Evolutionary conservation across 35 echinoderm and acorn worm genomes (phyloP).

Genomic region (Amphiura filiformis): DNA sequence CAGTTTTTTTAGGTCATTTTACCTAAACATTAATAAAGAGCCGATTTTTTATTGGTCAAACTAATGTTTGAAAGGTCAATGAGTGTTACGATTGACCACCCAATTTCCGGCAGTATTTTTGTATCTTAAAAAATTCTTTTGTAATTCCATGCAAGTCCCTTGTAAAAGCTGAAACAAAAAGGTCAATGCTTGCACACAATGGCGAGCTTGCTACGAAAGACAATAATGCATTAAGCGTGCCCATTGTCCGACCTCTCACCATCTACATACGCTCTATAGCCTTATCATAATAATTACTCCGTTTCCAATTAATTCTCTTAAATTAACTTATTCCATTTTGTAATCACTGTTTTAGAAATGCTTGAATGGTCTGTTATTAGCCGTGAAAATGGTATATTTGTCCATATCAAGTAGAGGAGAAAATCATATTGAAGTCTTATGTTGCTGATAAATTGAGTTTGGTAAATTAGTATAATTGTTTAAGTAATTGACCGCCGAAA

Average conservation of each 20-base stretch:
- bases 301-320: not conserved
- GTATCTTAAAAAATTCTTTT: slow-evolving; percentile 8
- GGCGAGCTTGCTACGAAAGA: not conserved
- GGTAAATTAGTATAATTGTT: slow-evolving; percentile 1
- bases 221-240: slow-evolving; percentile 3
- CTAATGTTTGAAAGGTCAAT: not conserved
- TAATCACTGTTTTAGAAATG: not conserved
- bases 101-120: slow-evolving; percentile 6
- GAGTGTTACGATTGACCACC: not conserved
- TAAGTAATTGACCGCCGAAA: not conserved
- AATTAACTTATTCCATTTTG: slow-evolving; percentile 15
- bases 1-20: not conserved
- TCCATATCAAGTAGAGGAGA: not conserved
- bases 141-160: slow-evolving; percentile 8
- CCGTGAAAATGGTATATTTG: not conserved
- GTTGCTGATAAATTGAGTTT: not conserved
- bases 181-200: not conserved
- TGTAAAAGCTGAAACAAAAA: slow-evolving; percentile 8
- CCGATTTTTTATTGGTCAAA: not conserved
- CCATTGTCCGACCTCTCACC: not conserved
- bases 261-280: not conserved
- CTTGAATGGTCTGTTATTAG: not conserved
- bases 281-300: slow-evolving; percentile 4
- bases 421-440: not conserved
- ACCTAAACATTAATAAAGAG: not conserved